phyloP scores from a whole-genome alignment of 2,888 invertebrate genomes.

The Clivina fossor region DNA sequence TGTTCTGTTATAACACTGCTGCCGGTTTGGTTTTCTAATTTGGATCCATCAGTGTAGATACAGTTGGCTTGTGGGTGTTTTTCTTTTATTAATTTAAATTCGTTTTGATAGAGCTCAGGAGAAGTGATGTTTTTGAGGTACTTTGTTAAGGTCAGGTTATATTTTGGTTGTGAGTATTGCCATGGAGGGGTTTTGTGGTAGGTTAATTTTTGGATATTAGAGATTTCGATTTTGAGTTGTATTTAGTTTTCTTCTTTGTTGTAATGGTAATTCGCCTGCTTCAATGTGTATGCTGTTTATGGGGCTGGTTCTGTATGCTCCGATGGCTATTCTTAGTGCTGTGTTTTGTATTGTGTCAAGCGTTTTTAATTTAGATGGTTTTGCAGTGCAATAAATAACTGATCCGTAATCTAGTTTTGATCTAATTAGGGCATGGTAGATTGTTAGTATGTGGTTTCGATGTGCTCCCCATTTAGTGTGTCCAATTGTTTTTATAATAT shows the following conservation, averaged over 20 bases:
- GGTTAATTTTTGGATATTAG: no score
- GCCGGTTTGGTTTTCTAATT: not conserved
- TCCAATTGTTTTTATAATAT: constrained; percentile 9
- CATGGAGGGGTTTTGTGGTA: no score
- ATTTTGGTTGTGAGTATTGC: not conserved
- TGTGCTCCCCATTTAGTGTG: constrained; percentile 21
- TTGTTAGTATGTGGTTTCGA: constrained; percentile 1
- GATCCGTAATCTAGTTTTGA: constrained; percentile 23
- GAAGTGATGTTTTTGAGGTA: not conserved
- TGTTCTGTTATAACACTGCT: not conserved
- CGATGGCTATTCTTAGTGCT: not conserved
- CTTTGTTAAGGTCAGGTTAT: not conserved
- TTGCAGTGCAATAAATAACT: constrained; percentile 10
- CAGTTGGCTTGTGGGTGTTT: not conserved
- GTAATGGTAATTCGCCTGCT: not conserved
- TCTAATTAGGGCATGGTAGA: constrained; percentile 12
- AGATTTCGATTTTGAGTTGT: no score
- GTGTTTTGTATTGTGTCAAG: constrained; percentile 18
- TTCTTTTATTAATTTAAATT: not conserved
- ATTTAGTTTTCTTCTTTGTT: no score
- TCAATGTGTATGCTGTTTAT: not conserved
- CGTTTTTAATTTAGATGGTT: not conserved
- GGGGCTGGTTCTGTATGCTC: constrained; percentile 2
- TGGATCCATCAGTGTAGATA: constrained; percentile 6
- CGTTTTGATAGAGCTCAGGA: not conserved